Percentiles rank a stretch among this genome's conserved stretches.
Conservation (phyloP, 2,113 vertebrate genomes). For the Anhinga anhinga region DNA sequence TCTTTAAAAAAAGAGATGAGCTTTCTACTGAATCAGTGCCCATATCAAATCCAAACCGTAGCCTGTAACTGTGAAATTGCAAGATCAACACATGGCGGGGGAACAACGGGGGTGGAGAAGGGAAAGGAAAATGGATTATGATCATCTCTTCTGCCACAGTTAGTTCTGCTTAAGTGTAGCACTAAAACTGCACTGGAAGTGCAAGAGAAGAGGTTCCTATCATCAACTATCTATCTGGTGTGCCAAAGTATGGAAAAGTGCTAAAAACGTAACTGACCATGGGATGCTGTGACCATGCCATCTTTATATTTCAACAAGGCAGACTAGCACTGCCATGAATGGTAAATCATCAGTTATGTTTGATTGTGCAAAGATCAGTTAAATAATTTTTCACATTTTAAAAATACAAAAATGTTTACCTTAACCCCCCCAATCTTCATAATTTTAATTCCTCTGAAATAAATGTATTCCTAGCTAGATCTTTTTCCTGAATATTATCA, state of each 20-base stretch:
- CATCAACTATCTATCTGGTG: neutral
- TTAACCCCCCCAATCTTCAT: neutral
- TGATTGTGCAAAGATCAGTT: neutral
- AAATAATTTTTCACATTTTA: neutral
- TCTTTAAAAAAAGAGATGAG: neutral
- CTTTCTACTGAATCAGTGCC: neutral
- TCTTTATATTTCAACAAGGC: neutral
- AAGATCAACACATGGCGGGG: rapidly evolving
- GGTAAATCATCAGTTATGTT: neutral
- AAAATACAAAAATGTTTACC: neutral
- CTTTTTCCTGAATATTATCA: neutral
- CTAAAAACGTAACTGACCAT: neutral
- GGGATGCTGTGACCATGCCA: neutral
- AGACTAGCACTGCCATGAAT: neutral
- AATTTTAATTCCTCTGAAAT: neutral
- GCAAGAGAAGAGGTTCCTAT: neutral
- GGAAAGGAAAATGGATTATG: neutral
- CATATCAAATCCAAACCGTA: neutral
- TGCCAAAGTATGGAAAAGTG: neutral
- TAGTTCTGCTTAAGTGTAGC: neutral
- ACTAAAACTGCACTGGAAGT: neutral
- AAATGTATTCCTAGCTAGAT: neutral
- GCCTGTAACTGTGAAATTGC: neutral
- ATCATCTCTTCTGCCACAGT: neutral
- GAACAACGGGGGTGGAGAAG: rapidly evolving